phyloP scores from a whole-genome alignment of 2,113 vertebrate genomes.

The Paraplagusia blochii region DNA sequence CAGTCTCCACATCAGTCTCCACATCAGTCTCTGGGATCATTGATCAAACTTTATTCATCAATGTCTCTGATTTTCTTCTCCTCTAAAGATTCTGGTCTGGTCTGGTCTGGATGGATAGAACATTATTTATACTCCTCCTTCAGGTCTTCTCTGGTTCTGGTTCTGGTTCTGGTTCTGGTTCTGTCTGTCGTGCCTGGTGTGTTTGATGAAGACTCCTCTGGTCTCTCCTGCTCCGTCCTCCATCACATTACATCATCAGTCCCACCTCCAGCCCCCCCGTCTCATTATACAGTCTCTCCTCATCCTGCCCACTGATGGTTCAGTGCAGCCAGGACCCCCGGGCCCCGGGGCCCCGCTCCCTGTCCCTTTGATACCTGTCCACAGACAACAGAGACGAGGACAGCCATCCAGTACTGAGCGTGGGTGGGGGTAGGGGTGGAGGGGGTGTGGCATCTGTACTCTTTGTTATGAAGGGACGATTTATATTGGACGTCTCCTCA shows the following conservation, averaged over 20 bases:
- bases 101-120: too few species aligned
- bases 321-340: conserved; percentile 51
- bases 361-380: conserved; percentile 57
- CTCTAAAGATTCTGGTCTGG: conserved; percentile 10
- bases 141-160: too few species aligned
- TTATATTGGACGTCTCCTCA: too few species aligned
- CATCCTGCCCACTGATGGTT: conserved; percentile 66
- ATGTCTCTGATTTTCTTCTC: conserved; percentile 26
- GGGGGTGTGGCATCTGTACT: too few species aligned
- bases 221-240: conserved; percentile 1
- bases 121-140: too few species aligned
- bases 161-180: too few species aligned
- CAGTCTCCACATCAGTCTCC: too few species aligned
- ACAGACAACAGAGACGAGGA: conserved; percentile 47
- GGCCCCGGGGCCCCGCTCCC: conserved; percentile 37
- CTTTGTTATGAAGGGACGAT: too few species aligned
- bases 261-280: background rate
- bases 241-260: conserved; percentile 28
- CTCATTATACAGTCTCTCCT: conserved; percentile 16
- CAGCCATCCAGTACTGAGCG: conserved; percentile 39
- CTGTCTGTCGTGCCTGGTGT: too few species aligned
- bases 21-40: too few species aligned
- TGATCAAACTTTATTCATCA: too few species aligned
- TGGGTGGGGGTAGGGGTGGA: too few species aligned
- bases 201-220: background rate